phyloP scores from a whole-genome alignment of 1,140 invertebrate species.

The Orius laevigatus region DNA sequence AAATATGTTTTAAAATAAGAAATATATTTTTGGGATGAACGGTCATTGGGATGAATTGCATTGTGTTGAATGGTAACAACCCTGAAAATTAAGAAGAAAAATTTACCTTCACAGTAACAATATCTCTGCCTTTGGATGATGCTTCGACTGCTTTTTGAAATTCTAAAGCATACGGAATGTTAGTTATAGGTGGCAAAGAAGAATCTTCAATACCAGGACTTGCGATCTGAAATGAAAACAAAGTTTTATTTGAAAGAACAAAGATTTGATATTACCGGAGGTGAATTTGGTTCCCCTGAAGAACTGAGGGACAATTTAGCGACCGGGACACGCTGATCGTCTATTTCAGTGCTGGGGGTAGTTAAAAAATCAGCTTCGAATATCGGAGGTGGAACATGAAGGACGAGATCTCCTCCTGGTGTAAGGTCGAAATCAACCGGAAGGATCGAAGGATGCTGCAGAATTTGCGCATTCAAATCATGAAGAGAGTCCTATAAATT shows the following conservation, averaged over 20 bases:
- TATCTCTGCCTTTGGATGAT: constrained; percentile 43
- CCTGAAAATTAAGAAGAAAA: background rate
- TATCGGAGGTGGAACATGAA: constrained; percentile 20
- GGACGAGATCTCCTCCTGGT: constrained; percentile 44
- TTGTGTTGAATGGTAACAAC: background rate
- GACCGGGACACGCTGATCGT: constrained; percentile 36
- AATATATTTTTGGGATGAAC: too few species aligned
- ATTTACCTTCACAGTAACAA: constrained; percentile 38
- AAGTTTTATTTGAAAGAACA: background rate
- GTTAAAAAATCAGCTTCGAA: constrained; percentile 18
- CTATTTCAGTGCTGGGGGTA: constrained; percentile 28
- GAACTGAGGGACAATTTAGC: constrained; percentile 34
- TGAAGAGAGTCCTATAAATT: constrained; percentile 51
- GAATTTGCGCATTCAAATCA: constrained; percentile 62
- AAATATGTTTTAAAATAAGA: background rate
- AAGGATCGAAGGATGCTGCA: constrained; percentile 77
- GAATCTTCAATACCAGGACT: constrained; percentile 30
- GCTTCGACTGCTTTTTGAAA: constrained; percentile 44
- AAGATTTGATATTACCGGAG: constrained; percentile 18
- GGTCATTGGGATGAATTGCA: too few species aligned
- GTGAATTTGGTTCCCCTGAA: constrained; percentile 28
- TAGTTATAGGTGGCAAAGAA: constrained; percentile 37
- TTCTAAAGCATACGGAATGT: constrained; percentile 40
- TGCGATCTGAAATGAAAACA: constrained; percentile 17
- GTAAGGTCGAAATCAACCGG: constrained; percentile 84